Percentiles rank a stretch among this genome's conserved stretches.
These are phyloP conservation scores for Mamestra configurata DNA, from an alignment of 1,140 invertebrate genomes.

Conservation along the genomic window DNA sequence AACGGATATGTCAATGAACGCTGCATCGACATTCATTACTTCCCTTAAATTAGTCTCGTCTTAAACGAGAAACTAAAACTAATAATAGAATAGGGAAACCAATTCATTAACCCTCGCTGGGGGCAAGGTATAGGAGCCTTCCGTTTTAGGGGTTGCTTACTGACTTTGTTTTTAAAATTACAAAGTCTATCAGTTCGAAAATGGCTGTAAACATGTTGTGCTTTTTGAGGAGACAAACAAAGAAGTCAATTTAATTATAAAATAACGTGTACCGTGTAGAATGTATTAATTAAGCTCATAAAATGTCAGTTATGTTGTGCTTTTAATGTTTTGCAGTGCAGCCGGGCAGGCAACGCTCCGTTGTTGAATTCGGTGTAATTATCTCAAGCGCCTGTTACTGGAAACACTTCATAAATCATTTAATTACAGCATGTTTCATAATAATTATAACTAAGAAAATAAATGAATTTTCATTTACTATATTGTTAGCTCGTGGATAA, in stretches of 20 bases:
- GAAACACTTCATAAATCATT: not conserved
- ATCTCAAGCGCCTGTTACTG: constrained; percentile 10
- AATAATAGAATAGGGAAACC: constrained; percentile 55
- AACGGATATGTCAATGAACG: constrained; percentile 52
- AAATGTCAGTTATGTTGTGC: not conserved
- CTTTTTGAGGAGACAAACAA: not conserved
- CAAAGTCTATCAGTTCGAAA: not conserved
- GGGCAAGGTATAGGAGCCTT: constrained; percentile 28
- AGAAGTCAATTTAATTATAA: not conserved
- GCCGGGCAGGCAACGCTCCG: not conserved
- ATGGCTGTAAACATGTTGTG: not conserved
- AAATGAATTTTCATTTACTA: not conserved
- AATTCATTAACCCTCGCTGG: constrained; percentile 54
- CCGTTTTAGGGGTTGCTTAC: constrained; percentile 12
- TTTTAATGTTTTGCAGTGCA: not conserved
- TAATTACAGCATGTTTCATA: not conserved
- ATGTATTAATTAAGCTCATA: not conserved
- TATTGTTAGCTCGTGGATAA: too few relatives aligned
- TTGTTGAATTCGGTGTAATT: not conserved
- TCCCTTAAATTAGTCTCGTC: constrained; percentile 49
- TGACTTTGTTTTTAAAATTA: constrained; percentile 30
- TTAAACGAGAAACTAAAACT: constrained; percentile 50
- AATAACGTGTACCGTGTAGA: too few relatives aligned
- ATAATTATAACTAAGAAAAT: too few relatives aligned
- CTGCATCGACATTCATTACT: constrained; percentile 32